Evolutionary conservation across 2,888 invertebrate genomes (phyloP).

Genomic region (Lordiphosa fenestrarum): DNA sequence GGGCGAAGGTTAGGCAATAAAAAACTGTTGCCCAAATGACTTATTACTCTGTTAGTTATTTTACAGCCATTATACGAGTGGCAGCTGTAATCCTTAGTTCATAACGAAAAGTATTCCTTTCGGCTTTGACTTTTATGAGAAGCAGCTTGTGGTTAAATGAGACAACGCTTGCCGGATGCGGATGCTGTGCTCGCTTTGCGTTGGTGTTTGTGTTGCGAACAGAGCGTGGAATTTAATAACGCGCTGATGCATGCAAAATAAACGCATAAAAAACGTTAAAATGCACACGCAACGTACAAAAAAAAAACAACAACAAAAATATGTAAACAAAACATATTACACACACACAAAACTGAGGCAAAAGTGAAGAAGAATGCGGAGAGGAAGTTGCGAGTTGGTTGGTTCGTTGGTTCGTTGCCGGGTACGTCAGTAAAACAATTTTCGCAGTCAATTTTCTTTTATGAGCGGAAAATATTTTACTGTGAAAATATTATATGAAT

Average conservation of each 20-base stretch:
- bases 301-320: constrained; percentile 21
- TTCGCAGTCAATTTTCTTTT: constrained; percentile 75
- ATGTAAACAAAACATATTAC: constrained; percentile 58
- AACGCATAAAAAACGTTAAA: constrained; percentile 71
- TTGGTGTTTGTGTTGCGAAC: constrained; percentile 43
- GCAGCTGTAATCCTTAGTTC: too few relatives aligned
- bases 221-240: constrained; percentile 65
- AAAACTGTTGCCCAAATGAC: too few relatives aligned
- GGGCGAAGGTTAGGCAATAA: too few relatives aligned
- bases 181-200: constrained; percentile 11
- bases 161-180: constrained; percentile 36
- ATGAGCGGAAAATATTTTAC: constrained; percentile 70
- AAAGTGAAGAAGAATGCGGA: not conserved
- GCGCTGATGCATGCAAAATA: constrained; percentile 75
- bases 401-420: constrained; percentile 1
- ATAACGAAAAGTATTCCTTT: constrained; percentile 9
- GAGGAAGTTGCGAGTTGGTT: constrained; percentile 38
- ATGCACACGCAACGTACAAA: constrained; percentile 51
- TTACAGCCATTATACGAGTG: too few relatives aligned
- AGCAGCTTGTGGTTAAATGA: constrained; percentile 59
- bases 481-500: constrained; percentile 66
- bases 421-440: constrained; percentile 67
- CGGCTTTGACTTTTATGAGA: constrained; percentile 37
- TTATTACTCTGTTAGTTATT: too few relatives aligned
- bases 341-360: constrained; percentile 12